Evolutionary conservation across 2,797 vertebrate species (phyloP).

Genomic region (Pachyuromys duprasi): DNA sequence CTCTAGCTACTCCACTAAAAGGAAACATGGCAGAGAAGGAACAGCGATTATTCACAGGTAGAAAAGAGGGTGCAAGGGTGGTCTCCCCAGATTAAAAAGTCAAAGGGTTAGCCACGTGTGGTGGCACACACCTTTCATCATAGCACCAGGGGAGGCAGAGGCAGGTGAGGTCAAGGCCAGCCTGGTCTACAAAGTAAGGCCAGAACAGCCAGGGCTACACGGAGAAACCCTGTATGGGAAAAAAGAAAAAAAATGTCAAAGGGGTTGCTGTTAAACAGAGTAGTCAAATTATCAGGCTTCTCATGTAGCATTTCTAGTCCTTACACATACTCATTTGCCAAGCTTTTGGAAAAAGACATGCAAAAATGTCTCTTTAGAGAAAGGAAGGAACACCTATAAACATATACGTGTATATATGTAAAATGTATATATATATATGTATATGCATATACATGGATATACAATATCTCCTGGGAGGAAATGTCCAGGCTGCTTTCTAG

Average conservation of each 20-base stretch:
- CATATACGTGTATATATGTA: too few relatives aligned
- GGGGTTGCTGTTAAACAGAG: slow-evolving; percentile 62
- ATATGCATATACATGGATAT: not conserved
- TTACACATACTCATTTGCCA: not conserved
- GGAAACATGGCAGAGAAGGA: slow-evolving; percentile 78
- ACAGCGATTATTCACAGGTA: slow-evolving; percentile 73
- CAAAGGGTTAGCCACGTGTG: too few relatives aligned
- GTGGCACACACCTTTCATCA: too few relatives aligned
- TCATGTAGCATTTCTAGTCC: not conserved
- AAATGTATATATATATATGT: too few relatives aligned
- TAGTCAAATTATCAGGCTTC: slow-evolving; percentile 57
- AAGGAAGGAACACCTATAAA: too few relatives aligned
- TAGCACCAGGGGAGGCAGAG: too few relatives aligned
- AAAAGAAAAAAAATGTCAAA: not conserved
- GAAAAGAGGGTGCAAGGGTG: slow-evolving; percentile 73
- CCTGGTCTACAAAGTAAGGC: too few relatives aligned
- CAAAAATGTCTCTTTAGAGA: not conserved
- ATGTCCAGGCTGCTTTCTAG: not conserved
- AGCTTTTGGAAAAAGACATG: slow-evolving; percentile 24
- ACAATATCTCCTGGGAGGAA: not conserved
- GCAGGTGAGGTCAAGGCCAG: too few relatives aligned
- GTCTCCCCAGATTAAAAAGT: slow-evolving; percentile 59
- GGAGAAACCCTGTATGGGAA: too few relatives aligned
- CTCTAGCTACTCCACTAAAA: slow-evolving; percentile 82
- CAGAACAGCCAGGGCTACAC: too few relatives aligned